Evolutionary conservation across 2,797 vertebrate genomes (phyloP), one percentile per base, ranked within the genome.

Genomic region (Halcyon badia): DNA sequence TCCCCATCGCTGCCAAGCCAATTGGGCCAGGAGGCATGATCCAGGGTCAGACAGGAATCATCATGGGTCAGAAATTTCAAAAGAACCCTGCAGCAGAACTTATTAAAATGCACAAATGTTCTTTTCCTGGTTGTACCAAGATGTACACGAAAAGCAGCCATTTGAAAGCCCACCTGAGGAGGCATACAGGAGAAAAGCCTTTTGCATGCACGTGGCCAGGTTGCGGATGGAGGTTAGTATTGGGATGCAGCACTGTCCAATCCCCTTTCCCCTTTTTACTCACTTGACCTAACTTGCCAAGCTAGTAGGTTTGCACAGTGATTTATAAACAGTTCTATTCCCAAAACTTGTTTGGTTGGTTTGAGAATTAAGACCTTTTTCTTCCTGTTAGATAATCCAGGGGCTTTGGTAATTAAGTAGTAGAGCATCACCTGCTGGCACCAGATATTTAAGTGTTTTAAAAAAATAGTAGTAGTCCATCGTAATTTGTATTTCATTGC

Each of bases 91-190:
- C 99, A 14, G 98, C 99, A 24, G 99, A 99, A 98, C 99, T 99
- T 73, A 99, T 99, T 96, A 99, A 99, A 99, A 99, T 99, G 99
- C 99, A 99, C 97, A 99, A 99, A 98, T 99, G 99, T 96, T 98
- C 98, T 98, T 99, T 99, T 91, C 99, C 99, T 2, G 99, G 99
- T 85, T 99, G 99, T 97, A 99, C 98, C 97, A 99, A 99, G 98
- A 99, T 99, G 99, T 99, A 99, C 98, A 99, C 99, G 24, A 99
- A 99, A 97, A 99, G 99, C 98, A 99, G 99, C 97, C 99, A 99
- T 93, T 98, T 99, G 93, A 99, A 99, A 97, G 99, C 99, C 48
- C 99, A 99, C 96, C 98, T 99, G 96, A 98, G 99, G 96, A 98
- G 99, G 91, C 99, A 99, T 97, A 99, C 99, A 0, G 99, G 99